Percentiles rank a stretch among this genome's conserved stretches.
phyloP scores from a whole-genome alignment of 2,797 vertebrate genomes.

The Liasis olivaceus region DNA sequence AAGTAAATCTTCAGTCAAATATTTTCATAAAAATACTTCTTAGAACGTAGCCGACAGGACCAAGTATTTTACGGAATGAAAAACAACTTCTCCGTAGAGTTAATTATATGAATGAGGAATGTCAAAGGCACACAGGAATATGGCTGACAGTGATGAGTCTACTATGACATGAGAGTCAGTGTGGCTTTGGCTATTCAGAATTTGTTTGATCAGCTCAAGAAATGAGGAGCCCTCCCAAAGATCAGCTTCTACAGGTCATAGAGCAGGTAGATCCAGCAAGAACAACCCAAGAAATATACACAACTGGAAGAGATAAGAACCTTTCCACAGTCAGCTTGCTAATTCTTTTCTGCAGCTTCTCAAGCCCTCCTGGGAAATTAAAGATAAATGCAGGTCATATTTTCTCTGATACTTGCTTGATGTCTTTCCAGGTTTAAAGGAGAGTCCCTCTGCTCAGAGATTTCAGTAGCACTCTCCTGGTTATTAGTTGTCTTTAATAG shows the following conservation, averaged over 20 bases:
- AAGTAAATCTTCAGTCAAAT: neutral
- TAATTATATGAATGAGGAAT: neutral
- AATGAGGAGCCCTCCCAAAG: neutral
- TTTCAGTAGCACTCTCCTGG: too few relatives aligned
- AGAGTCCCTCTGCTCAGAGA: neutral
- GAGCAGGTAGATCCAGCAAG: too few relatives aligned
- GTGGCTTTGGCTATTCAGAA: neutral
- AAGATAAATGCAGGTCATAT: neutral
- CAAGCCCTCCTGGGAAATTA: neutral
- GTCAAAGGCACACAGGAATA: neutral
- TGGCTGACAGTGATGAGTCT: neutral
- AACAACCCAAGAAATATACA: too few relatives aligned
- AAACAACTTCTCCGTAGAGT: neutral
- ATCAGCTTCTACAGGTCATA: neutral
- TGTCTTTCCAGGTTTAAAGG: neutral
- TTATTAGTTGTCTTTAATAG: too few relatives aligned
- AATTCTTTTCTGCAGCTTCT: neutral
- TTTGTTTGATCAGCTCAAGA: neutral
- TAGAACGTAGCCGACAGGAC: neutral
- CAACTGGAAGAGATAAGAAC: too few relatives aligned
- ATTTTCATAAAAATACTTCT: neutral
- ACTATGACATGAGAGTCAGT: neutral
- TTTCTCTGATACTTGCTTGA: neutral
- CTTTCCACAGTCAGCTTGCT: too few relatives aligned
- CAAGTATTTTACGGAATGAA: neutral